These are phyloP conservation scores for Anaspis maculata DNA, from an alignment of 2,888 invertebrate genomes.

Conservation along the genomic window DNA sequence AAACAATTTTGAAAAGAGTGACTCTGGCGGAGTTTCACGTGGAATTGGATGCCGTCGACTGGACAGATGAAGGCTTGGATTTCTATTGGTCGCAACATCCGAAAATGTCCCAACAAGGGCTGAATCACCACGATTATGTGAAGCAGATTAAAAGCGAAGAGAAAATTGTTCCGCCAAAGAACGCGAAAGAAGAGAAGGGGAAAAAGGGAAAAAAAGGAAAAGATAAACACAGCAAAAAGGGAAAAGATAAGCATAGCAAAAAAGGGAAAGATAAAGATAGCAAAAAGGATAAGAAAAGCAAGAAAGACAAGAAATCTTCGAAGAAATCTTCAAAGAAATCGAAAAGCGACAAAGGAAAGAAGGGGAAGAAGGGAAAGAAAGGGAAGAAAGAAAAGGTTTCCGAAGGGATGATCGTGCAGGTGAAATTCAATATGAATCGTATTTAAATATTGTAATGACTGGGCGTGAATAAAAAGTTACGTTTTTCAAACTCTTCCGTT, in stretches of 20 bases:
- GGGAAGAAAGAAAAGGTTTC: conserved; percentile 1
- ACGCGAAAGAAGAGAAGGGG: not conserved
- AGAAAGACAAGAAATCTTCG: conserved; percentile 29
- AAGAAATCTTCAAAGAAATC: conserved; percentile 15
- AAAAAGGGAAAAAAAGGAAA: conserved; percentile 4
- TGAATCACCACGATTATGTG: not conserved
- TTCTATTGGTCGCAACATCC: not conserved
- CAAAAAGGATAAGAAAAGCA: conserved; percentile 16
- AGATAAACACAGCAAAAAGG: not conserved
- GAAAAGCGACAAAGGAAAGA: not conserved
- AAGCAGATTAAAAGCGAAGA: conserved; percentile 1
- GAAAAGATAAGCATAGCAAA: conserved; percentile 1
- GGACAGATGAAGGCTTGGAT: not conserved
- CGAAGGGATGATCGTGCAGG: too few relatives aligned
- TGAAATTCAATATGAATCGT: too few relatives aligned
- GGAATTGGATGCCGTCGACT: not conserved
- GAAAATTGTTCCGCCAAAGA: not conserved
- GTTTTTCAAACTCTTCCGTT: too few relatives aligned
- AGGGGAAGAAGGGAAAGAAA: conserved; percentile 1
- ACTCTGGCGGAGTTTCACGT: not conserved
- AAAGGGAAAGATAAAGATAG: conserved; percentile 2
- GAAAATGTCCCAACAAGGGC: not conserved
- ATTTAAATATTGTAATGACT: too few relatives aligned
- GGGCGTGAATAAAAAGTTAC: too few relatives aligned
- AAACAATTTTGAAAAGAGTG: not conserved